phyloP scores from a whole-genome alignment of 2,888 invertebrate species.

The Coleophora deauratella region DNA sequence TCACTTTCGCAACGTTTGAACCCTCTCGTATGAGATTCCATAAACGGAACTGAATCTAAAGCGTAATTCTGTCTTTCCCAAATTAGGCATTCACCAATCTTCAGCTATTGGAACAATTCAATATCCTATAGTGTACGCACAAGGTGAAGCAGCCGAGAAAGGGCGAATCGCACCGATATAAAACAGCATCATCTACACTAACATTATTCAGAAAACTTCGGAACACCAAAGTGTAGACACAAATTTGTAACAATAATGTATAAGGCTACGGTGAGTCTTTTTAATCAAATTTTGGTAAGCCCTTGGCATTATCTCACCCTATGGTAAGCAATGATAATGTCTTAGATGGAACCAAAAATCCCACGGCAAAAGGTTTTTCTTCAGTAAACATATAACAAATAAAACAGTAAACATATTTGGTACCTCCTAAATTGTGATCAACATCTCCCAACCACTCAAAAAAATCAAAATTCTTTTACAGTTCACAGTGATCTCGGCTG shows the following conservation, averaged over 20 bases:
- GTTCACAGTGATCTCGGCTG: conserved; percentile 28
- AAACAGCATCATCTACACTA: conserved; percentile 62
- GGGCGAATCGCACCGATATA: conserved; percentile 69
- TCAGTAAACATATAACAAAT: too few relatives aligned
- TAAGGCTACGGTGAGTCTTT: conserved; percentile 48
- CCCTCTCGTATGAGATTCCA: too few relatives aligned
- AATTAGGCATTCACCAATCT: conserved; percentile 29
- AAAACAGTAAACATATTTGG: too few relatives aligned
- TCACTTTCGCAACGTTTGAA: too few relatives aligned
- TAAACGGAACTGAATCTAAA: too few relatives aligned
- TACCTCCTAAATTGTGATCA: too few relatives aligned
- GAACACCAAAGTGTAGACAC: conserved; percentile 39
- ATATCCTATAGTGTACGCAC: conserved; percentile 47
- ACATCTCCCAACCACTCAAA: too few relatives aligned
- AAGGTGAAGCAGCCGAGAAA: conserved; percentile 71
- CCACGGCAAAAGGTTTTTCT: too few relatives aligned
- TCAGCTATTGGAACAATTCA: conserved; percentile 32
- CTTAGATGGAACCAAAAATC: too few relatives aligned
- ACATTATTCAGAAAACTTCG: conserved; percentile 57
- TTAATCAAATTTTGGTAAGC: too few relatives aligned
- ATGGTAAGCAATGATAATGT: too few relatives aligned
- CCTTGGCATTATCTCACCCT: too few relatives aligned
- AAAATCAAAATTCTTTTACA: neutral
- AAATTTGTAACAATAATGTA: conserved; percentile 32
- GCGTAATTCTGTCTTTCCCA: conserved; percentile 10